Evolutionary conservation across 2,888 invertebrate genomes (phyloP).

Genomic region (Lycophotia porphyrea): DNA sequence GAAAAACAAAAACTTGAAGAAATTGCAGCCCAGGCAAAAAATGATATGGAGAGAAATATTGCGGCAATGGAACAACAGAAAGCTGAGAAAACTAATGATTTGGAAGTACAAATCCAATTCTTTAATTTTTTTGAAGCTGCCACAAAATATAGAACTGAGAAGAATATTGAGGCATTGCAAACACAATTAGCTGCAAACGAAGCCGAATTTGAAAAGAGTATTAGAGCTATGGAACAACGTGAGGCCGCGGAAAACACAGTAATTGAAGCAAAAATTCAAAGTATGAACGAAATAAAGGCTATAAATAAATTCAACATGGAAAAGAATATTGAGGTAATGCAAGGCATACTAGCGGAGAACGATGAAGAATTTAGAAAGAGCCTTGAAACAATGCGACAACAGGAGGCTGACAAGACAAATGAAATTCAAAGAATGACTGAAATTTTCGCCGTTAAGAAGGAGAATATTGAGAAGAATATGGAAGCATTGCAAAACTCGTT

Average conservation of each 20-base stretch:
- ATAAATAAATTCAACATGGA: slow-evolving; percentile 2
- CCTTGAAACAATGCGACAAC: slow-evolving; percentile 9
- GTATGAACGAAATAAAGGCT: not conserved
- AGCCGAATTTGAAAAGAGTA: slow-evolving; percentile 2
- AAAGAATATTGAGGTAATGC: slow-evolving; percentile 24
- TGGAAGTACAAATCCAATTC: slow-evolving; percentile 18
- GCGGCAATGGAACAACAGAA: slow-evolving; percentile 1
- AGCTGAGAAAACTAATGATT: not conserved
- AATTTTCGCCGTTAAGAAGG: not conserved
- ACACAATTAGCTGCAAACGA: not conserved
- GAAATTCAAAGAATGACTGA: slow-evolving; percentile 31
- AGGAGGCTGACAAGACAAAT: not conserved
- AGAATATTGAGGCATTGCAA: slow-evolving; percentile 11
- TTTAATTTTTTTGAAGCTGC: slow-evolving; percentile 6
- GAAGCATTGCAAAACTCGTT: slow-evolving; percentile 15
- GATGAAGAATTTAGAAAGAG: slow-evolving; percentile 25
- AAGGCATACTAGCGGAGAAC: not conserved
- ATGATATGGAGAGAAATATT: slow-evolving; percentile 9
- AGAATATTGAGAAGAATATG: slow-evolving; percentile 14
- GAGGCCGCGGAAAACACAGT: not conserved
- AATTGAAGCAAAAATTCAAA: slow-evolving; percentile 25
- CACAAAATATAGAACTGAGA: slow-evolving; percentile 11
- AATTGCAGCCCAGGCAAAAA: not conserved
- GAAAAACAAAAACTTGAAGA: slow-evolving; percentile 9
- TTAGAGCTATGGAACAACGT: slow-evolving; percentile 8